These are phyloP conservation scores for Morinoia aosen DNA, from an alignment of 2,888 invertebrate genomes.

Conservation along the genomic window DNA sequence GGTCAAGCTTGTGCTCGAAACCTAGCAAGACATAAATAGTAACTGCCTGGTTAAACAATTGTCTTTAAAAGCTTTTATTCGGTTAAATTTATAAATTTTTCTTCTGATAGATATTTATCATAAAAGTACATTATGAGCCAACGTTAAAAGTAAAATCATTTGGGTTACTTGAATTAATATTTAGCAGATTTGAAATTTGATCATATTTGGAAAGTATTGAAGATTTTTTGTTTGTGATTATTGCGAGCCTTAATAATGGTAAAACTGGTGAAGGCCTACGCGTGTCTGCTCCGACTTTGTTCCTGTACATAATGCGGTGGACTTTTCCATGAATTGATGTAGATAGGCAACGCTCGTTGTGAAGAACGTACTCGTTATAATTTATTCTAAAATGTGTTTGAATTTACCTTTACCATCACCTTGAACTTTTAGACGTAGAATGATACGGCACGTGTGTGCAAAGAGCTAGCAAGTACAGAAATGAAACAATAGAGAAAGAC, in stretches of 20 bases:
- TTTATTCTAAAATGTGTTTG: neutral
- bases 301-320: neutral
- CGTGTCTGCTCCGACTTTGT: neutral
- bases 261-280: neutral
- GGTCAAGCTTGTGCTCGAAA: neutral
- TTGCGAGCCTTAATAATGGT: neutral
- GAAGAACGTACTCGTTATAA: neutral
- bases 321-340: neutral
- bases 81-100: neutral
- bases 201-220: no score
- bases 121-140: no score
- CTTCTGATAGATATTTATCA: neutral
- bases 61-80: neutral
- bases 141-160: no score
- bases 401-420: neutral
- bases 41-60: no score
- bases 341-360: neutral
- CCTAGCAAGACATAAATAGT: neutral
- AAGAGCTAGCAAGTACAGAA: no score
- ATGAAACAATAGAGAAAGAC: no score
- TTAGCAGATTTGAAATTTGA: no score
- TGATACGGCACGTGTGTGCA: no score
- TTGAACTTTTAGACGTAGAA: no score
- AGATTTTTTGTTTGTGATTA: no score
- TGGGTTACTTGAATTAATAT: no score